Base-by-base conservation (phyloP, 2,113 vertebrate genomes). In the Abramis brama region DNA sequence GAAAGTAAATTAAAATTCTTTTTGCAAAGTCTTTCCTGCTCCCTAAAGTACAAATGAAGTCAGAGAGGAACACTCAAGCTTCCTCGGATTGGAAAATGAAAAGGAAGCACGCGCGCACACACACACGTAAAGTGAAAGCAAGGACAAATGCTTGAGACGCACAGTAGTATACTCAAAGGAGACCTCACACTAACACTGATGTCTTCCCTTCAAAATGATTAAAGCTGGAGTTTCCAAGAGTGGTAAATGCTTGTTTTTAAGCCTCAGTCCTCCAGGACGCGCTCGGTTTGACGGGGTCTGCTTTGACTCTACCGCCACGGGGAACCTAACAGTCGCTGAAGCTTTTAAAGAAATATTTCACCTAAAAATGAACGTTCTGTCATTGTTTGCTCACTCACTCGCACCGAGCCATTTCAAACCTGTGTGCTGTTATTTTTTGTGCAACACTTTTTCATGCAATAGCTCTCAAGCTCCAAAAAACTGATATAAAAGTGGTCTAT, bases 61-160 rank as follows among this genome's bases (percentile, higher is more conserved):
- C 76, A 77, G 17, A 76, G 17, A 81, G 66, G 76, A 60, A 74
- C 87, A 87, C 43, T 75, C 19, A 12, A 17, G 55, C 43, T 85
- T 62, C 78, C 47, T 50, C 64, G 30, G 70, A 50, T 60, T 39
- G 33, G 25, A 83, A 86, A 86, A 70, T 82, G 80, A 79, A 86
- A 70, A 36, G 27, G 78, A 66, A 68, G 36, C 59, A 68, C 47
- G 21, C 13, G 43, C 57, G 55, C 52, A 79, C n/a, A 39, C 27
- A 79, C 30, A 47, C n/a, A 60, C 10, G 45, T 71, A 81, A 89
- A 74, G 86, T 86, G 76, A 85, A 74, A 75, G 50, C 85, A 87
- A 86, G 88, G 88, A 74, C 86, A 86, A 68, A 87, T 66, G 71
- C 68, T 87, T 89, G 66, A 84, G 11, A 68, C 52, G 81, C 78